Conservation (phyloP, 2,888 invertebrate species). For the Ashinkailepas kermadecensis region DNA sequence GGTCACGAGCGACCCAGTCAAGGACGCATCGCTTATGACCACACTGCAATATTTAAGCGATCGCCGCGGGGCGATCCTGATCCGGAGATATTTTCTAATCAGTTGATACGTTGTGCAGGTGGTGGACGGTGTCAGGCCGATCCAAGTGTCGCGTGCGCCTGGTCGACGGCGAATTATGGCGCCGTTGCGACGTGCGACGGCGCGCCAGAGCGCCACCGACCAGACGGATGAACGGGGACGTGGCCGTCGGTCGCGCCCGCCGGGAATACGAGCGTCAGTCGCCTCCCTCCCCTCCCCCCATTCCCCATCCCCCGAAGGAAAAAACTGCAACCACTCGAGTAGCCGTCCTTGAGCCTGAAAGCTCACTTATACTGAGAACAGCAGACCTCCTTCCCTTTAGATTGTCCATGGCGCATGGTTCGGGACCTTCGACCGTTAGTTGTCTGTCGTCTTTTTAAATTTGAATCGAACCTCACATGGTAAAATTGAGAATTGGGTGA, state of each 20-base stretch:
- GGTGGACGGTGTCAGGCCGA: not conserved
- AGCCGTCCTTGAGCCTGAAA: too few species aligned
- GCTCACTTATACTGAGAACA: too few species aligned
- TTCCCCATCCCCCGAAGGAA: too few species aligned
- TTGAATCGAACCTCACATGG: too few species aligned
- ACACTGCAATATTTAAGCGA: not conserved
- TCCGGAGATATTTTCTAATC: slow-evolving; percentile 11
- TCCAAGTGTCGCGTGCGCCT: slow-evolving; percentile 7
- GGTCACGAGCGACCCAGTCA: too few species aligned
- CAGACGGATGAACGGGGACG: not conserved
- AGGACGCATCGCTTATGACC: not conserved
- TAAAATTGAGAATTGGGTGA: too few species aligned
- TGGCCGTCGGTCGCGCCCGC: not conserved
- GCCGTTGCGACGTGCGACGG: slow-evolving; percentile 2
- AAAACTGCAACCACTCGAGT: too few species aligned
- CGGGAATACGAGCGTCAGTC: not conserved
- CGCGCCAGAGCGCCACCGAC: not conserved
- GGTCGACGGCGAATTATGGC: slow-evolving; percentile 1
- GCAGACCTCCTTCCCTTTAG: too few species aligned
- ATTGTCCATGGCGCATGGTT: too few species aligned
- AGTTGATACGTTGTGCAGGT: slow-evolving; percentile 18
- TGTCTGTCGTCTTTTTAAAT: too few species aligned
- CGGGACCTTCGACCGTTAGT: too few species aligned
- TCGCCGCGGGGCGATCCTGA: not conserved
- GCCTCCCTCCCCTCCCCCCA: too few species aligned